Conservation (phyloP, 2,888 invertebrate species). For the Protodeltote pygarga region DNA sequence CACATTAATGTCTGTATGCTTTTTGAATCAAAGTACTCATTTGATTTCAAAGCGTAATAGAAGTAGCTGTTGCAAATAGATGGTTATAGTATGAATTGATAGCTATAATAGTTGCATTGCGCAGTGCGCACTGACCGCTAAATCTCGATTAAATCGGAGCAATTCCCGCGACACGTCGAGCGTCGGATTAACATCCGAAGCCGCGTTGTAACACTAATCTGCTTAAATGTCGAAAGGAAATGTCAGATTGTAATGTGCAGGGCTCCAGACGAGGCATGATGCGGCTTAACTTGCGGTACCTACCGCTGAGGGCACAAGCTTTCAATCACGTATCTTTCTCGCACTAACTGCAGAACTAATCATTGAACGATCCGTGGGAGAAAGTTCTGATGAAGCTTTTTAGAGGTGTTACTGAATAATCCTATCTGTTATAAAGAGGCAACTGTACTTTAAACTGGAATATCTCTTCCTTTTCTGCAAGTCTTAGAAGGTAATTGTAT, state of each 20-base stretch:
- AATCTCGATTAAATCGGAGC: slow-evolving; percentile 80
- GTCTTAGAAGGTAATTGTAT: slow-evolving; percentile 1
- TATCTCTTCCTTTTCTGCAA: neutral
- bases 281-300: slow-evolving; percentile 75
- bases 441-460: no score
- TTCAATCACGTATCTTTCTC: slow-evolving; percentile 53
- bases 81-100: slow-evolving; percentile 32
- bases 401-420: no score
- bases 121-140: slow-evolving; percentile 69
- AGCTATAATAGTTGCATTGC: slow-evolving; percentile 49
- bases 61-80: slow-evolving; percentile 35
- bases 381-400: neutral
- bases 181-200: slow-evolving; percentile 85
- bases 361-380: slow-evolving; percentile 2
- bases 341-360: slow-evolving; percentile 12
- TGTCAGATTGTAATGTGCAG: slow-evolving; percentile 86
- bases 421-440: no score
- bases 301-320: slow-evolving; percentile 69
- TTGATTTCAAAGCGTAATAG: slow-evolving; percentile 30
- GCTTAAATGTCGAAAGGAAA: slow-evolving; percentile 87
- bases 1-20: slow-evolving; percentile 15
- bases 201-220: slow-evolving; percentile 84
- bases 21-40: slow-evolving; percentile 24
- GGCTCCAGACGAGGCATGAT: slow-evolving; percentile 72
- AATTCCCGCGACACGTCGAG: slow-evolving; percentile 80